These are phyloP conservation scores for Acanthornis magna DNA, from an alignment of 2,797 vertebrate species.

Conservation along the genomic window DNA sequence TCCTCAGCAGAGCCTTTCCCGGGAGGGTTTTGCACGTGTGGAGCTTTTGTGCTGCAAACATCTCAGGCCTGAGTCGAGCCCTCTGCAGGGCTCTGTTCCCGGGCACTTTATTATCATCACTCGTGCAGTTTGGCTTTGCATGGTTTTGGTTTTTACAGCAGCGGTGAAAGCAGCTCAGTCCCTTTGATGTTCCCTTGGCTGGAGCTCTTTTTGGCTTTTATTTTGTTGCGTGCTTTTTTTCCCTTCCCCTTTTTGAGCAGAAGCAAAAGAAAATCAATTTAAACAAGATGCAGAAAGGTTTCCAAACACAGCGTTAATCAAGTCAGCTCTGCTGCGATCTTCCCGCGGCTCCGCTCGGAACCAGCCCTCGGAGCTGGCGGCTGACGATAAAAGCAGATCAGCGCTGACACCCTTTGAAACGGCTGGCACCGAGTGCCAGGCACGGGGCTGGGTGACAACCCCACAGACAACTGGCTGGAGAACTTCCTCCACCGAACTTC, in stretches of 20 bases:
- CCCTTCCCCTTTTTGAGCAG: neutral
- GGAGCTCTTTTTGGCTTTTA: neutral
- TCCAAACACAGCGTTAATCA: neutral
- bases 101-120: neutral
- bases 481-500: neutral
- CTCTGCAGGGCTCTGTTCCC: neutral
- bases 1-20: neutral
- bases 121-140: neutral
- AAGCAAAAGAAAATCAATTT: constrained; percentile 29
- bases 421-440: neutral
- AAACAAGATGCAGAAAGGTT: neutral
- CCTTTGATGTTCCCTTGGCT: constrained; percentile 27
- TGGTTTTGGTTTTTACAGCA: neutral
- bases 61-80: neutral
- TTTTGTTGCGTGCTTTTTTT: neutral
- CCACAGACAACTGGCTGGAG: neutral
- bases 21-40: neutral
- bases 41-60: neutral
- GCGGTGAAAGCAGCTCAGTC: neutral
- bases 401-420: neutral
- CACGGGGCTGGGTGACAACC: neutral
- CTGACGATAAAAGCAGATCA: no score
- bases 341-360: neutral
- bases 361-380: neutral
- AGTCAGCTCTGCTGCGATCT: neutral